These are phyloP conservation scores for Cylas formicarius DNA, from an alignment of 1,140 invertebrate genomes.

Conservation along the genomic window DNA sequence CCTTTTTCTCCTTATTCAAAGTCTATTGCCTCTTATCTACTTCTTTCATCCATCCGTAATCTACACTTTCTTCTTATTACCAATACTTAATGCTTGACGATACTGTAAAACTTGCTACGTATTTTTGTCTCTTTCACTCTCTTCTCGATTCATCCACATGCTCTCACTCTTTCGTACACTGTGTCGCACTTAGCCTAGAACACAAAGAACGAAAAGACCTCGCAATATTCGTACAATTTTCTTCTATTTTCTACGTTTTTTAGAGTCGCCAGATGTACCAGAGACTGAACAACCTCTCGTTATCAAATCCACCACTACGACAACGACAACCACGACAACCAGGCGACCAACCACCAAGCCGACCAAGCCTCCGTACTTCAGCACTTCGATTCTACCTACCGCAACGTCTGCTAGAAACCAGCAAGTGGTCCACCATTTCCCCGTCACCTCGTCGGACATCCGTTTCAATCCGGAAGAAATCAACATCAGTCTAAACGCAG, in stretches of 20 bases:
- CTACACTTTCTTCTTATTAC: no score
- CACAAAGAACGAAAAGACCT: no score
- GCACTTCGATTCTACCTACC: slow-evolving; percentile 26
- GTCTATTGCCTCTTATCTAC: no score
- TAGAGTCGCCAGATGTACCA: slow-evolving; percentile 27
- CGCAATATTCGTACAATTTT: slow-evolving; percentile 2
- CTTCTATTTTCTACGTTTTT: slow-evolving; percentile 4
- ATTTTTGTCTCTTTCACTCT: no score
- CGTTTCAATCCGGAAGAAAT: slow-evolving; percentile 40
- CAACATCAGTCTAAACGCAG: slow-evolving; percentile 37
- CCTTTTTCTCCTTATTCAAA: no score
- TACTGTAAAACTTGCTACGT: no score
- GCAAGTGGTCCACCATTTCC: slow-evolving; percentile 31
- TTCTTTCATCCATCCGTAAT: no score
- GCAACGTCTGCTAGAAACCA: slow-evolving; percentile 19
- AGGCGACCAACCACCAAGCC: slow-evolving; percentile 13
- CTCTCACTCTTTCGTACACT: no score
- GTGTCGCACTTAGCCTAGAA: no score
- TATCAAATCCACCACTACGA: slow-evolving; percentile 29
- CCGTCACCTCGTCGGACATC: slow-evolving; percentile 34
- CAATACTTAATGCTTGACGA: no score
- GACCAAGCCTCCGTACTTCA: slow-evolving; percentile 17
- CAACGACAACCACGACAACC: slow-evolving; percentile 29
- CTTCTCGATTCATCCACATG: no score
- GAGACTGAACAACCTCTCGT: slow-evolving; percentile 35